Percentiles rank a stretch among this genome's conserved stretches.
phyloP scores from a whole-genome alignment of 2,797 vertebrate species.

The Halcyon badia region DNA sequence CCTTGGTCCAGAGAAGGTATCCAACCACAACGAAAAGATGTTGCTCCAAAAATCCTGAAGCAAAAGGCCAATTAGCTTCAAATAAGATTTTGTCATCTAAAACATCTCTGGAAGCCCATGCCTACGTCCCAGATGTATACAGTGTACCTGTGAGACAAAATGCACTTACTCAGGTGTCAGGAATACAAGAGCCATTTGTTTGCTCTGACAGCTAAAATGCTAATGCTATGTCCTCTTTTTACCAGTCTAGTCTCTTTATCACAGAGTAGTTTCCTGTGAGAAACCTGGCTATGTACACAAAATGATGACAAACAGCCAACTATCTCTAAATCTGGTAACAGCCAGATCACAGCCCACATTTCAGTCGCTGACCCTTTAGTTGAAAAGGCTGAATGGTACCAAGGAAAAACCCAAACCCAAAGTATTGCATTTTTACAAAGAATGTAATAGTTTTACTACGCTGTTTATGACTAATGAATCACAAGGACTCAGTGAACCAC shows the following conservation, averaged over 20 bases:
- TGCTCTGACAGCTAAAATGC: neutral
- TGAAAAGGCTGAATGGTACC: neutral
- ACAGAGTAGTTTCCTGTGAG: neutral
- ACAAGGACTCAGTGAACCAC: neutral
- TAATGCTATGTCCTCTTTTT: neutral
- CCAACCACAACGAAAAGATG: neutral
- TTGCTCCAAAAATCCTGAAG: neutral
- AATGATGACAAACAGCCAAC: neutral
- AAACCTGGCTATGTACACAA: neutral
- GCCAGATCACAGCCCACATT: neutral
- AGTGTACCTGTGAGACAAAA: neutral
- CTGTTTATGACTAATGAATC: slow-evolving; percentile 26
- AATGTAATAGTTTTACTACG: neutral
- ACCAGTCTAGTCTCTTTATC: neutral
- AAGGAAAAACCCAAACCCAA: neutral
- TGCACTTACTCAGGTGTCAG: neutral
- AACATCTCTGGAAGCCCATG: neutral
- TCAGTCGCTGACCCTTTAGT: neutral
- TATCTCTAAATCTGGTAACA: neutral
- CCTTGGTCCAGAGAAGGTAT: neutral
- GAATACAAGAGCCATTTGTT: neutral
- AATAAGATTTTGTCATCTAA: neutral
- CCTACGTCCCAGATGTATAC: neutral
- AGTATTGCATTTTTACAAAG: neutral
- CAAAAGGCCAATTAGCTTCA: neutral